Percentiles rank a stretch among this genome's conserved stretches.
phyloP scores from a whole-genome alignment of 2,888 invertebrate species.

The Trisateles emortualis region DNA sequence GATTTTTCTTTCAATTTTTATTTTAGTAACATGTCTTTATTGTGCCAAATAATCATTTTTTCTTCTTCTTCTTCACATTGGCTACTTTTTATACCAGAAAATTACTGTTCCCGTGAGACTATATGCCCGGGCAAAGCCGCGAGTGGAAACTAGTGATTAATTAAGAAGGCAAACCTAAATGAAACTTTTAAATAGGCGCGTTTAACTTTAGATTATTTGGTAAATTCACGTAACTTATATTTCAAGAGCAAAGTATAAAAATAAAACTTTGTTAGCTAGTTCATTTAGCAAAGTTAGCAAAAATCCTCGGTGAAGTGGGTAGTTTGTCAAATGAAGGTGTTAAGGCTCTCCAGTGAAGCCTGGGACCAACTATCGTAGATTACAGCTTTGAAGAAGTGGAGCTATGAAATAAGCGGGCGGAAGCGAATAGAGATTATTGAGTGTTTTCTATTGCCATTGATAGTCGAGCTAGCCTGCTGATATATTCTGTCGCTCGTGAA shows the following conservation, averaged over 20 bases:
- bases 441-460: no score
- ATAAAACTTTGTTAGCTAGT: background rate
- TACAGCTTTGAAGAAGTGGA: background rate
- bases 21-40: no score
- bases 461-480: no score
- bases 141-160: no score
- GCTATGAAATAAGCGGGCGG: conserved; percentile 1
- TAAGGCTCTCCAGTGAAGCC: background rate
- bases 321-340: conserved; percentile 10
- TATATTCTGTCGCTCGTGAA: no score
- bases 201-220: background rate
- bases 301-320: background rate
- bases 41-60: no score
- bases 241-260: background rate
- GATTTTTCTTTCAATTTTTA: no score
- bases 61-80: no score
- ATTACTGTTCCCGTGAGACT: no score
- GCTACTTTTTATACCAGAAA: no score
- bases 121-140: no score
- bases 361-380: background rate
- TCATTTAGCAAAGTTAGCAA: background rate
- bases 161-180: no score
- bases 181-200: background rate
- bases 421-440: background rate
- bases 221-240: background rate